Evolutionary conservation across 2,113 vertebrate genomes (phyloP).

Genomic region (cat (Felis catus)): DNA sequence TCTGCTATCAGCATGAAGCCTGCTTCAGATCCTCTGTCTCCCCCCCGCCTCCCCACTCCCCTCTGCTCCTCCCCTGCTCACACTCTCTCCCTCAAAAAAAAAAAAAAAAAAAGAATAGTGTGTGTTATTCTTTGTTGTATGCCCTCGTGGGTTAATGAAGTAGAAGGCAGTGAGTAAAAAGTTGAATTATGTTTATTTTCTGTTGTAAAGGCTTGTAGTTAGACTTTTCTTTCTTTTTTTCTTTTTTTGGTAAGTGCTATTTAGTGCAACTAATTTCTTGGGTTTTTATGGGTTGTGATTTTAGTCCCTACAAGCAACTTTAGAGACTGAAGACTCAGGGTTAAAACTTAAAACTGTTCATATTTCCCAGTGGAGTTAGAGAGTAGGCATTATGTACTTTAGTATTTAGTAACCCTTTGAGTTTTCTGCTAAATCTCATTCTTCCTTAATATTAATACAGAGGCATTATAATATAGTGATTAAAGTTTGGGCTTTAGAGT

Average conservation of each 20-base stretch:
- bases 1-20: no score
- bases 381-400: not conserved
- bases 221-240: not conserved
- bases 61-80: no score
- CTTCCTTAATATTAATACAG: not conserved
- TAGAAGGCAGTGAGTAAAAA: not conserved
- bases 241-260: not conserved
- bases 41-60: no score
- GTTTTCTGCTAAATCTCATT: not conserved
- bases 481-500: not conserved
- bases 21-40: no score
- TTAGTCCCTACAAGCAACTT: not conserved
- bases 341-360: not conserved
- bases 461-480: not conserved
- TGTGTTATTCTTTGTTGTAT: not conserved
- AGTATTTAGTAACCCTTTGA: not conserved
- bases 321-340: not conserved
- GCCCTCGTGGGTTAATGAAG: not conserved
- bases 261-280: not conserved
- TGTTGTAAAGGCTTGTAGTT: not conserved
- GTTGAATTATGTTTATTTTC: not conserved
- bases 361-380: not conserved
- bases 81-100: no score
- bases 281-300: not conserved
- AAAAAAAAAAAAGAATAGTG: no score